Base-by-base conservation (phyloP, 2,113 vertebrate genomes). In the Leuciscus idus region DNA sequence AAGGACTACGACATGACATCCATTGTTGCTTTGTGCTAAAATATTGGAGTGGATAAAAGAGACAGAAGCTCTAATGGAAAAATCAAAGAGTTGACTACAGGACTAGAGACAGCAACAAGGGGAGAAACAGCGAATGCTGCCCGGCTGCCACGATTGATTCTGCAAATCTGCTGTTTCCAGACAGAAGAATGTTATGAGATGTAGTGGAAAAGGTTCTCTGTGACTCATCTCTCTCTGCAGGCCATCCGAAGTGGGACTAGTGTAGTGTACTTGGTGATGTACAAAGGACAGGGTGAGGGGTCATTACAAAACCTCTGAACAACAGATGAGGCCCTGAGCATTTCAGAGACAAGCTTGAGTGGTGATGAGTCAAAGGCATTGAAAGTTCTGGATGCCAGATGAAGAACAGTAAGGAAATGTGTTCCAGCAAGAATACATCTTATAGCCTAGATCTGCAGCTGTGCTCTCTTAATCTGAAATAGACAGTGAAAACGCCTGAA, bases 151-250 rank as follows among this genome's bases (percentile, higher is more conserved):
- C 33, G 61, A 85, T 28, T 57, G 77, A 86, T 73, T 61, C 76
- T 28, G 64, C 62, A 72, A 46, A 78, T 77, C 73, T 59, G 39
- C 43, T 17, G 21, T 39, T 66, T 68, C 48, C 48, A 83, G 72
- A 39, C 55, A n/a, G 48, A 64, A 88, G 30, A 89, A 84, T 85
- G 52, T 70, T 80, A 86, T 4, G 76, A 72, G 82, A 13, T 62
- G 68, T 33, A 33, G 66, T 66, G 43, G 17, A 52, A 70, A 57
- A 36, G 50, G 55, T 36, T 73, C 78, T 21, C 21, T 33, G 50
- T 81, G 68, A 74, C 68, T 73, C 50, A 43, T 82, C 15, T 30
- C 17, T 72, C 43, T 52, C 59, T 66, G 39, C n/a, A 48, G 57
- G 4, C 36, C 4, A 4, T 81, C 13, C 36, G 13, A 64, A 81